Conservation (phyloP, 2,888 invertebrate species). For the Ophion ventricosus region DNA sequence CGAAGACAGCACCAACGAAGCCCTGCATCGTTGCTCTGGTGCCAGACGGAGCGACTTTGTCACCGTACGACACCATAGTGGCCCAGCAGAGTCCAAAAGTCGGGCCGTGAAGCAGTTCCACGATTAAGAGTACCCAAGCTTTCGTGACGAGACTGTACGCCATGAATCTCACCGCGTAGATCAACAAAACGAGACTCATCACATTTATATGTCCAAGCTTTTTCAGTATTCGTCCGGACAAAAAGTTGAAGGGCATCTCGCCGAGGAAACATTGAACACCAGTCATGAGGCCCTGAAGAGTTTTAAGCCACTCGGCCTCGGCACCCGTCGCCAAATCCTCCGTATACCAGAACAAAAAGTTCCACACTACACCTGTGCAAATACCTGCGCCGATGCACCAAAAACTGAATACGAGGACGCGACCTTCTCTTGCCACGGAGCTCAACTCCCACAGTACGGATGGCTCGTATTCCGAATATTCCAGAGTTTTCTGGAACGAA, state of each 20-base stretch:
- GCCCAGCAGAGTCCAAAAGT: slow-evolving; percentile 95
- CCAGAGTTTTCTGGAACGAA: slow-evolving; percentile 66
- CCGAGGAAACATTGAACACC: slow-evolving; percentile 93
- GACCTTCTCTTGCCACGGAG: slow-evolving; percentile 75
- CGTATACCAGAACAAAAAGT: slow-evolving; percentile 93
- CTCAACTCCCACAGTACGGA: slow-evolving; percentile 78
- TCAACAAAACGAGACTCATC: slow-evolving; percentile 92
- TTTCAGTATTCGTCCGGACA: slow-evolving; percentile 85
- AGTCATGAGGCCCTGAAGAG: slow-evolving; percentile 89
- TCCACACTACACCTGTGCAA: slow-evolving; percentile 93
- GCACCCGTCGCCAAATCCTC: slow-evolving; percentile 87
- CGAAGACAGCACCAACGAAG: slow-evolving; percentile 93
- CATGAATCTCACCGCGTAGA: slow-evolving; percentile 92
- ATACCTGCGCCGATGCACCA: slow-evolving; percentile 94
- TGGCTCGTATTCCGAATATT: slow-evolving; percentile 72
- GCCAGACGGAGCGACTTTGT: slow-evolving; percentile 91
- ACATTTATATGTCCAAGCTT: slow-evolving; percentile 91
- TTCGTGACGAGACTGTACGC: slow-evolving; percentile 91
- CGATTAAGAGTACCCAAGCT: slow-evolving; percentile 93
- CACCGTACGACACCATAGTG: slow-evolving; percentile 95
- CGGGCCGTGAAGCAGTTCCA: slow-evolving; percentile 94
- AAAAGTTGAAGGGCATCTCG: slow-evolving; percentile 94
- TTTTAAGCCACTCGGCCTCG: slow-evolving; percentile 86
- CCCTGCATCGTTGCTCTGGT: slow-evolving; percentile 95
- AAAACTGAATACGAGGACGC: slow-evolving; percentile 88